A percentile compares a stretch with the other conserved stretches of the same genome.
phyloP scores from a whole-genome alignment of 2,888 invertebrate genomes.

The Yponomeuta malinellus region DNA sequence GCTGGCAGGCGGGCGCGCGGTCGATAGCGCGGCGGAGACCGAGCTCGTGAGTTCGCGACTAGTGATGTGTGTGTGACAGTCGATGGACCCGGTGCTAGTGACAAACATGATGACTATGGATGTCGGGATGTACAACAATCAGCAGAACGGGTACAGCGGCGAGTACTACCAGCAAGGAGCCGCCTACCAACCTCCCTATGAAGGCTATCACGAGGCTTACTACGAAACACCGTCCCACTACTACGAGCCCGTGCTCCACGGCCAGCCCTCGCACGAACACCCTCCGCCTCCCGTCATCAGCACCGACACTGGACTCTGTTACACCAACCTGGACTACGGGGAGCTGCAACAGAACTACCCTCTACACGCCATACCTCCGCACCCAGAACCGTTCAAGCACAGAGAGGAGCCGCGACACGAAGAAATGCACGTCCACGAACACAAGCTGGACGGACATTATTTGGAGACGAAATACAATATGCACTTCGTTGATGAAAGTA shows the following conservation, averaged over 20 bases:
- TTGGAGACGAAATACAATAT: constrained; percentile 72
- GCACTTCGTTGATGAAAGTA: constrained; percentile 65
- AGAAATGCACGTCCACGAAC: constrained; percentile 59
- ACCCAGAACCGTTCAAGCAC: constrained; percentile 68
- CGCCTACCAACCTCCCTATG: constrained; percentile 58
- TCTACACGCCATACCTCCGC: constrained; percentile 72
- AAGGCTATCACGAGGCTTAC: constrained; percentile 65
- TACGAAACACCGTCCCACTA: constrained; percentile 68
- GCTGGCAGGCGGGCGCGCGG: constrained; percentile 60
- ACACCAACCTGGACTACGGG: constrained; percentile 91
- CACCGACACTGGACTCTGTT: constrained; percentile 90
- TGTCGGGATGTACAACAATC: constrained; percentile 86
- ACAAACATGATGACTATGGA: constrained; percentile 87
- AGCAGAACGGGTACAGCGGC: constrained; percentile 74
- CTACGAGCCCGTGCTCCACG: constrained; percentile 66
- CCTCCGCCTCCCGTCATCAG: constrained; percentile 82
- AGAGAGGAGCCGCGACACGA: constrained; percentile 76
- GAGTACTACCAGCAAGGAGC: constrained; percentile 71
- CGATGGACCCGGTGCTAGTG: constrained; percentile 50
- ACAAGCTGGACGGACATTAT: constrained; percentile 66
- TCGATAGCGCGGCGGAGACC: constrained; percentile 43
- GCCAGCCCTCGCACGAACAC: constrained; percentile 60
- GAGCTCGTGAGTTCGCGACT: constrained; percentile 28
- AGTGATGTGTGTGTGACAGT: constrained; percentile 67
- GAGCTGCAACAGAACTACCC: constrained; percentile 67